Evolutionary conservation across 2,113 vertebrate genomes (phyloP), one percentile per base, ranked within the genome.

Genomic region (Oryzias javanicus): DNA sequence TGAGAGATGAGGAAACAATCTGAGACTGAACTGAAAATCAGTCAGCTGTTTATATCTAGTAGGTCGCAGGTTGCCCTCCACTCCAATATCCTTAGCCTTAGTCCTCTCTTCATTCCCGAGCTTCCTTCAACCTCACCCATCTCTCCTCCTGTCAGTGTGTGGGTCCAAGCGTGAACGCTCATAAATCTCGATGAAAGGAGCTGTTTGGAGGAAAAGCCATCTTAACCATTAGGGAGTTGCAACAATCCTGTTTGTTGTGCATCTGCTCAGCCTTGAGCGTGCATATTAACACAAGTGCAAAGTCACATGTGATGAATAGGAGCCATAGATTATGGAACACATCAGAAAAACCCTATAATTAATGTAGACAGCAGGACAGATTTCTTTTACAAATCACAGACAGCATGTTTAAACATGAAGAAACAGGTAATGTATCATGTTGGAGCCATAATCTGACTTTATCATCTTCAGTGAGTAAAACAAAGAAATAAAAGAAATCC

Each of bases 1-100:
- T 67, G 65, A 85, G 68, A 71, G 63, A 85, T 59, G 73, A 82
- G 78, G 73, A 76, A 84, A 81, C 73, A 71, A 79, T 82, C 81
- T 75, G 67, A 77, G 57, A 57, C 42, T 55, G 49, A 83, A 62
- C 59, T 80, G 74, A 78, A 83, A 84, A 79, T 82, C 68, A 81
- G 78, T 84, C 79, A 80, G 76, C 78, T 86, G 74, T 76, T 82
- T 75, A 78, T 83, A 82, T 85, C 78, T 63, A 70, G 74, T 62
- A 75, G 75, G 66, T 80, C 73, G 77, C 76, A 66, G 71, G 64
- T 72, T 70, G 67, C 69, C 60, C 70, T 71, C 57, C 64, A 48
- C 60, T 67, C 63, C 58, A 72, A 78, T 74, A 71, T 74, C 48
- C 55, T 66, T 63, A 62, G 67, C 72, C 42, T 70, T 58, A 55